Percentiles rank a stretch among this genome's conserved stretches.
These are phyloP conservation scores for Oxytorus armatus DNA, from an alignment of 2,888 invertebrate species.

Conservation along the genomic window DNA sequence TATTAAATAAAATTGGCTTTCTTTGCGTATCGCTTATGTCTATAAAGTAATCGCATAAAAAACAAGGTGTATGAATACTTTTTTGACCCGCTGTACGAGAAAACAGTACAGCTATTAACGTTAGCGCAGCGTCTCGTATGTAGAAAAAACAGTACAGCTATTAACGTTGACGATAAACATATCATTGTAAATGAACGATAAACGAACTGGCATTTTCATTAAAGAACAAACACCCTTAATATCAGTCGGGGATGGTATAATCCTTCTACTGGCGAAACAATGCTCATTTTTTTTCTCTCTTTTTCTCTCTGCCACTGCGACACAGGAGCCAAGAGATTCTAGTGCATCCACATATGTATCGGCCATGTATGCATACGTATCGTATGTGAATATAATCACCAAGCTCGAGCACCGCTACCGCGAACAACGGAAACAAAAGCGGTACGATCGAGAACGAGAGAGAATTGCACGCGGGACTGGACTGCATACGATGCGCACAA, in stretches of 20 bases:
- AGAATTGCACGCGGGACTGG: neutral
- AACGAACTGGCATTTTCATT: conserved; percentile 76
- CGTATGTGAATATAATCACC: neutral
- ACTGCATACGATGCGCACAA: conserved; percentile 13
- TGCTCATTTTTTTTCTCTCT: conserved; percentile 58
- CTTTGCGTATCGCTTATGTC: too few species aligned
- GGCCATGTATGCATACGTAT: conserved; percentile 2
- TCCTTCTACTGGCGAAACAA: conserved; percentile 75
- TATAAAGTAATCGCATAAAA: too few species aligned
- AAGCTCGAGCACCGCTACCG: neutral
- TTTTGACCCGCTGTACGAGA: too few species aligned
- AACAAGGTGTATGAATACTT: too few species aligned
- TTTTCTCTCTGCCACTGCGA: conserved; percentile 3
- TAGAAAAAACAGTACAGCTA: conserved; percentile 1
- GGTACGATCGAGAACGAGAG: conserved; percentile 23
- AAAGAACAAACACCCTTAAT: conserved; percentile 75
- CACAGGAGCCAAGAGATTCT: conserved; percentile 20
- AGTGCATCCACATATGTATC: conserved; percentile 8
- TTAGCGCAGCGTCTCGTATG: neutral
- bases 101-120: too few species aligned
- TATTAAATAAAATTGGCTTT: too few species aligned
- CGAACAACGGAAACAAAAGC: conserved; percentile 22
- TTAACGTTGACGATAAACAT: conserved; percentile 46
- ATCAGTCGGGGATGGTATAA: conserved; percentile 73
- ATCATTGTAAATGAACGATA: conserved; percentile 78